Evolutionary conservation across 2,888 invertebrate genomes (phyloP).

Genomic region (Drosophila antonietae): DNA sequence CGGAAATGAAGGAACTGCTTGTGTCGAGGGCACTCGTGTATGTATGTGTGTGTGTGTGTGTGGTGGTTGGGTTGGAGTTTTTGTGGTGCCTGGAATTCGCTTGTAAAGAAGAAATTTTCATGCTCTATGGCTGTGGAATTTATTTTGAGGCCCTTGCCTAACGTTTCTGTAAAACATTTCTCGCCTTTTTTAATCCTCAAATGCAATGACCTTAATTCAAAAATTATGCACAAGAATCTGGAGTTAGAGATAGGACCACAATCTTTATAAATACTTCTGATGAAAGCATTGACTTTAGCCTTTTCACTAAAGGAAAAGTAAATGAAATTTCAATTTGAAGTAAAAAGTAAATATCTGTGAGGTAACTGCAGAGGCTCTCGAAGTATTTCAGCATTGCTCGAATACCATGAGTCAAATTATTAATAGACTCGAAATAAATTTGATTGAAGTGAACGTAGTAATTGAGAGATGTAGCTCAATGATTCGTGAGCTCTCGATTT

Average conservation of each 20-base stretch:
- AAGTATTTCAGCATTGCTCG: not conserved
- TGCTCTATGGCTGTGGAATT: slow-evolving; percentile 33
- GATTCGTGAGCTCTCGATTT: not conserved
- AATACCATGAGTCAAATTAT: not conserved
- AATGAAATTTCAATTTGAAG: not conserved
- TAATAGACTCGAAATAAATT: not conserved
- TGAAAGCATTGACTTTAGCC: slow-evolving; percentile 12
- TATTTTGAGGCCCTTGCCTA: slow-evolving; percentile 30
- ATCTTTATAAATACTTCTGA: slow-evolving; percentile 9
- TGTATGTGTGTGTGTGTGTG: slow-evolving; percentile 7
- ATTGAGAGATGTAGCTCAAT: not conserved
- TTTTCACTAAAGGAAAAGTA: slow-evolving; percentile 1
- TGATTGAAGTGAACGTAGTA: not conserved
- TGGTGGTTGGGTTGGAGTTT: not conserved
- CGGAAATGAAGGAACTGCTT: slow-evolving; percentile 37
- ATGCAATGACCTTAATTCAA: slow-evolving; percentile 47
- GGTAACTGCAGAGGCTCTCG: not conserved
- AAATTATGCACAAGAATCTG: slow-evolving; percentile 39
- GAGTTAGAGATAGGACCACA: not conserved
- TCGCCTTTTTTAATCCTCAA: slow-evolving; percentile 25
- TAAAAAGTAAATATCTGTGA: not conserved
- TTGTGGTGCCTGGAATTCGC: slow-evolving; percentile 53
- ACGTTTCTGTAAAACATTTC: slow-evolving; percentile 28
- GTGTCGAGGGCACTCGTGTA: slow-evolving; percentile 12
- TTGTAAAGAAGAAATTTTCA: slow-evolving; percentile 46